These are phyloP conservation scores for Myotis myotis DNA, from an alignment of 2,797 vertebrate species.

Conservation along the genomic window DNA sequence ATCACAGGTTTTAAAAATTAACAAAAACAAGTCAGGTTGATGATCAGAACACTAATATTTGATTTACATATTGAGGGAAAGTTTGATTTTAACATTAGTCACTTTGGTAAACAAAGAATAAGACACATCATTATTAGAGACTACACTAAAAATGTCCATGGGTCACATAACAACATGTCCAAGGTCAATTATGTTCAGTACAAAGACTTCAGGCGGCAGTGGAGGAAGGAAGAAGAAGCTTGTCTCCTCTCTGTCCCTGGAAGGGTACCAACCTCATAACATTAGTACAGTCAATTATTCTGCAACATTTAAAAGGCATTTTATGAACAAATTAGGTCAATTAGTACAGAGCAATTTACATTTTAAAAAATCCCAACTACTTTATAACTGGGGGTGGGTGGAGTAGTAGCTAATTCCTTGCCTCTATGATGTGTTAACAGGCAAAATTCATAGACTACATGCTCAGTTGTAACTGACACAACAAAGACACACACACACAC, in stretches of 20 bases:
- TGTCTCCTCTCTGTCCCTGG: constrained; percentile 25
- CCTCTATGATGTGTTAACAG: constrained; percentile 23
- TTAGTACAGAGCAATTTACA: constrained; percentile 37
- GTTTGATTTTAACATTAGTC: background rate
- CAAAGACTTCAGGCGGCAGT: constrained; percentile 46
- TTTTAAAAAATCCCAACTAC: background rate
- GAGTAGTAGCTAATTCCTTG: background rate
- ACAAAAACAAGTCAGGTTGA: background rate
- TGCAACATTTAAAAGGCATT: constrained; percentile 55
- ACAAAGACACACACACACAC: background rate
- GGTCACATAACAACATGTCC: constrained; percentile 49
- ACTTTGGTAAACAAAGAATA: constrained; percentile 50
- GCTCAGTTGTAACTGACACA: background rate
- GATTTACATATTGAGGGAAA: background rate
- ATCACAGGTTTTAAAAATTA: constrained; percentile 6
- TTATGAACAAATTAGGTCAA: constrained; percentile 57
- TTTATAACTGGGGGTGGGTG: background rate
- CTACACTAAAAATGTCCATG: constrained; percentile 8
- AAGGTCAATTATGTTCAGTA: constrained; percentile 32
- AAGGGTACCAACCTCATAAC: constrained; percentile 55
- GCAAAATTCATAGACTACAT: constrained; percentile 11
- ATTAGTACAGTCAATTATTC: constrained; percentile 54
- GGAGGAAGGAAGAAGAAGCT: background rate
- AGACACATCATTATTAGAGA: constrained; percentile 32
- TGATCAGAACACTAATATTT: constrained; percentile 20